Base-by-base conservation (phyloP, 2,888 invertebrate genomes). In the Sacculina carcini region DNA sequence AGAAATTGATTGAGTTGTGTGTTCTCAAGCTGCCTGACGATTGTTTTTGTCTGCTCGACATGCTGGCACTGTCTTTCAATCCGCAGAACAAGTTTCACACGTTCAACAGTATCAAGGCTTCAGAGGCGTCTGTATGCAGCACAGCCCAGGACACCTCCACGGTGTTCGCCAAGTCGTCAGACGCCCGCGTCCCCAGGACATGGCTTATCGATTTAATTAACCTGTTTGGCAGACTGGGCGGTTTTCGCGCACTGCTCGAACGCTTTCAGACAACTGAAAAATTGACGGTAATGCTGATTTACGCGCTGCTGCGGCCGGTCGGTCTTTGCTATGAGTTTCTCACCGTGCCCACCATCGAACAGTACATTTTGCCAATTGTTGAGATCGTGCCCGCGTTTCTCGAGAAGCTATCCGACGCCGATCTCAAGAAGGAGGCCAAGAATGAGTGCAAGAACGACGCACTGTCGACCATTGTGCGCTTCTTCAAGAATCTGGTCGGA, bases 141-240 rank as follows among this genome's bases (percentile, higher is more conserved):
- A 69, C 71, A 47, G 28, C n/a, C 26, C 51, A 50, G 57, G 68
- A 76, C 44, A 79, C 81, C 61, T 78, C 78, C 62, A 79, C 79
- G 61, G 65, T 75, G 58, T 75, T 68, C 64, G 83, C 86, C 31
- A 71, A 75, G 60, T 78, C 83, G 51, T 74, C 71, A 44, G 90
- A 92, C 67, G 75, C 79, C 51, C 75, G 90, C 61, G 78, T 77
- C 59, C 84, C 86, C 14, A 76, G 85, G 58, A 92, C 92, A 53
- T 94, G 92, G 92, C 76, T 94, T 57, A 89, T 92, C 55, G 90
- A 94, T 71, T 73, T 94, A 57, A 81, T 94, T 55, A 94, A 94
- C 72, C 51, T 52, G 24, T 94, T 92, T 69, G 94, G 92, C 14
- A 76, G 78, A 63, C 69, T 83, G 54, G 80, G 80, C 53, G 94